Conservation (phyloP, 2,888 invertebrate genomes). For the Dione vanillae region DNA sequence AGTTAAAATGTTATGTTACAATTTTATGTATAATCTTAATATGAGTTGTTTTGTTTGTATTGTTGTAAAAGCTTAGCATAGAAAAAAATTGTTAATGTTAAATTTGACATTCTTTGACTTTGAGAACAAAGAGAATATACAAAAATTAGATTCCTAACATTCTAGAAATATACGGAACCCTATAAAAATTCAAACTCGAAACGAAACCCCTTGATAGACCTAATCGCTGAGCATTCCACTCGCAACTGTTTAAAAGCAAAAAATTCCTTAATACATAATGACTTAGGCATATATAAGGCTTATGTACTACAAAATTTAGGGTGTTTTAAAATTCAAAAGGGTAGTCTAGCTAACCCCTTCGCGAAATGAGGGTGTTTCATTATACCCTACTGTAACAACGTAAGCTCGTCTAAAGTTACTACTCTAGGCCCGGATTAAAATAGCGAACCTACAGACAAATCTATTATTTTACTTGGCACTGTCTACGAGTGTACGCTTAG, state of each 20-base stretch:
- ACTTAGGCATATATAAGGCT: constrained; percentile 48
- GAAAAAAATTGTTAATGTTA: too few species aligned
- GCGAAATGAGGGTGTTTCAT: constrained; percentile 25
- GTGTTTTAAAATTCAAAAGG: constrained; percentile 27
- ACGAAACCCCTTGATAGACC: background rate
- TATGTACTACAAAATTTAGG: constrained; percentile 20
- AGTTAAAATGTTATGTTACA: too few species aligned
- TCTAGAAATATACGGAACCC: background rate
- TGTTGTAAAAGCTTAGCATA: too few species aligned
- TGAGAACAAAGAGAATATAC: too few species aligned
- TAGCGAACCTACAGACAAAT: constrained; percentile 20
- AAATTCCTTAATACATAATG: background rate
- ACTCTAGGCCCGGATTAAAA: constrained; percentile 11
- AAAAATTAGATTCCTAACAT: too few species aligned
- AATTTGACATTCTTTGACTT: too few species aligned
- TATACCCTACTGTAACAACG: constrained; percentile 28
- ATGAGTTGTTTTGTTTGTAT: too few species aligned
- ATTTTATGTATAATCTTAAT: too few species aligned
- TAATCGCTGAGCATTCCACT: background rate
- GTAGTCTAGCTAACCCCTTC: constrained; percentile 26
- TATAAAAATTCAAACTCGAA: background rate
- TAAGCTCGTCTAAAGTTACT: constrained; percentile 26
- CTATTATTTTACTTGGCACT: constrained; percentile 4
- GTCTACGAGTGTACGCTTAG: background rate
- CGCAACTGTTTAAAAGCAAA: background rate